phyloP scores from a whole-genome alignment of 1,140 invertebrate species.

The Rhizoglyphus robini region DNA sequence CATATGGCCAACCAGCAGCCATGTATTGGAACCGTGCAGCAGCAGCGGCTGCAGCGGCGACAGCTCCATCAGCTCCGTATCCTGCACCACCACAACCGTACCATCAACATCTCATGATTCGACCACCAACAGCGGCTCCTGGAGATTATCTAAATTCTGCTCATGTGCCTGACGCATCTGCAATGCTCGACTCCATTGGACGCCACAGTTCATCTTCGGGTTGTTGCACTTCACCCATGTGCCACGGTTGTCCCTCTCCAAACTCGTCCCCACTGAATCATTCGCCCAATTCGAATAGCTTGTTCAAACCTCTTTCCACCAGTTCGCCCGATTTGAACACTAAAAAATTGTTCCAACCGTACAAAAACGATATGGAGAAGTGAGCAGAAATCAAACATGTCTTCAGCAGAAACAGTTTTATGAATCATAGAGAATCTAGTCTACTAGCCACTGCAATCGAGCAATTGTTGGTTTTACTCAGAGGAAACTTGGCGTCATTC shows the following conservation, averaged over 20 bases:
- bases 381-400: neutral
- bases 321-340: neutral
- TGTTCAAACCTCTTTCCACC: neutral
- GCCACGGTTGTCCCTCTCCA: constrained; percentile 7
- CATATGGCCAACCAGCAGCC: constrained; percentile 31
- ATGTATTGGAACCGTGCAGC: constrained; percentile 23
- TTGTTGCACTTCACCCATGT: constrained; percentile 13
- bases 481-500: no score
- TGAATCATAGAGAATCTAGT: neutral
- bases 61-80: neutral
- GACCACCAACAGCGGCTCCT: neutral
- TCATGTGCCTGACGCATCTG: neutral
- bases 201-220: no score
- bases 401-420: neutral
- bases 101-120: neutral
- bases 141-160: neutral
- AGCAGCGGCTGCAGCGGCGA: constrained; percentile 15
- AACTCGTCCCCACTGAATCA: neutral
- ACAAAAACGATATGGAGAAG: constrained; percentile 16
- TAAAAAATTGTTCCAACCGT: constrained; percentile 21
- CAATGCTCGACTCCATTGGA: neutral
- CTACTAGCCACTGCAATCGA: no score
- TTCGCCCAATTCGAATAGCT: neutral
- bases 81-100: neutral
- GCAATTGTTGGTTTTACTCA: no score